Evolutionary conservation across 2,797 vertebrate species (phyloP).

Genomic region (Trematomus bernacchii): DNA sequence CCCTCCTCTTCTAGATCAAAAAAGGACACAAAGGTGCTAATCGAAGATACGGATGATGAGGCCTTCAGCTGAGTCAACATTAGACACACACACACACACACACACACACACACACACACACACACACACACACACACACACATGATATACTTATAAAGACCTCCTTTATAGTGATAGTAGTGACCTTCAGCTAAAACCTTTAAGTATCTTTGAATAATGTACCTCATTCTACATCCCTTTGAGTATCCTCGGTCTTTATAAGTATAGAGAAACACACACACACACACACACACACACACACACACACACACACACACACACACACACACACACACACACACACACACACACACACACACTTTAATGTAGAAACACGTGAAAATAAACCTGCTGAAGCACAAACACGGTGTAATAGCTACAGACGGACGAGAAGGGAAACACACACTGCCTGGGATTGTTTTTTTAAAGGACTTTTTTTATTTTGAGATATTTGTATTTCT

Average conservation of each 20-base stretch:
- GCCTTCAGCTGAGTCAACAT: slow-evolving; percentile 90
- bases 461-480: slow-evolving; percentile 77
- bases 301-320: not conserved
- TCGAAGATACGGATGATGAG: slow-evolving; percentile 98
- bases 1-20: slow-evolving; percentile 87
- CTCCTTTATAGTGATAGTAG: slow-evolving; percentile 34
- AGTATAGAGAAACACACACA: slow-evolving; percentile 59
- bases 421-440: slow-evolving; percentile 42
- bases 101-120: not conserved
- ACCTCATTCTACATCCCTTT: slow-evolving; percentile 57
- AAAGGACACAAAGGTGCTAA: slow-evolving; percentile 97
- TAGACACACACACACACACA: slow-evolving; percentile 21
- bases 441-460: slow-evolving; percentile 70
- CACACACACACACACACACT: slow-evolving; percentile 9
- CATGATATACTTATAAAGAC: slow-evolving; percentile 69
- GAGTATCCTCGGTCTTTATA: slow-evolving; percentile 62
- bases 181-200: slow-evolving; percentile 46
- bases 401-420: slow-evolving; percentile 57
- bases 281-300: too few relatives aligned
- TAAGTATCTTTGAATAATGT: slow-evolving; percentile 49
- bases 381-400: slow-evolving; percentile 80
- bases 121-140: slow-evolving; percentile 51
- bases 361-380: slow-evolving; percentile 41
- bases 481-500: slow-evolving; percentile 67
- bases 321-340: too few relatives aligned